Evolutionary conservation across 30 jellyfish, hydroid and myxozoan genomes (phyloP), one percentile per base, ranked within the genome.

Genomic region (Pseudorhiza aurosa): DNA sequence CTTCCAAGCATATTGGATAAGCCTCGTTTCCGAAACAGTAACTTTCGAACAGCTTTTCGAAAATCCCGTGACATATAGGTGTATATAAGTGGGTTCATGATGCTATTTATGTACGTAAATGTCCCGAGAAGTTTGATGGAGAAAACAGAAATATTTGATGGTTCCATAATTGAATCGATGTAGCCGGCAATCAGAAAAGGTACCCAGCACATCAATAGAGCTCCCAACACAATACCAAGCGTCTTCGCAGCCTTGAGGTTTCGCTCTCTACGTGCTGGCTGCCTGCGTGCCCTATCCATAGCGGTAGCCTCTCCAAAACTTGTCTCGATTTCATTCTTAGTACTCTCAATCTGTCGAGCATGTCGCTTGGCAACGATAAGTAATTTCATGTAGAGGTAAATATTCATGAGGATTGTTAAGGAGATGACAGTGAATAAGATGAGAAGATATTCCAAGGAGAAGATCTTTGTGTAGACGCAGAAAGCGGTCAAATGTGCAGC

Each of bases 61-160:
- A 89, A 89, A 46, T 82, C 97, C 14, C 95, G 91, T 10, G 97
- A 69, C 93, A 89, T 89, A 50, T 56, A 89, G 30, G 97, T 89
- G 82, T 89, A 89, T 27, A 89, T 83, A 58, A 89, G 37, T 12
- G 97, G 97, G 65, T 89, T 75, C 43, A 89, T 43, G 62, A 89
- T 79, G 49, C 97, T 89, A 85, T 89, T 89, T 33, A 89, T 33
- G 43, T 89, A 89, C 36, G 97, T 89, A 4, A 89, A 8, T 37
- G 97, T 81, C 4, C 97, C 97, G 2, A 89, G 81, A 24, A 82
- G 33, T 57, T 89, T 89, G 44, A 82, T 78, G 12, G 87, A 47
- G 63, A 89, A 89, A 2, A 82, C 88, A 8, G 97, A 89, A 28
- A 73, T 39, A 40, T 51, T 21, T 12, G 68, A 59, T 3, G 51